These are phyloP conservation scores for Drosophila fuyamai DNA, from an alignment of 1,140 invertebrate species.

Conservation along the genomic window DNA sequence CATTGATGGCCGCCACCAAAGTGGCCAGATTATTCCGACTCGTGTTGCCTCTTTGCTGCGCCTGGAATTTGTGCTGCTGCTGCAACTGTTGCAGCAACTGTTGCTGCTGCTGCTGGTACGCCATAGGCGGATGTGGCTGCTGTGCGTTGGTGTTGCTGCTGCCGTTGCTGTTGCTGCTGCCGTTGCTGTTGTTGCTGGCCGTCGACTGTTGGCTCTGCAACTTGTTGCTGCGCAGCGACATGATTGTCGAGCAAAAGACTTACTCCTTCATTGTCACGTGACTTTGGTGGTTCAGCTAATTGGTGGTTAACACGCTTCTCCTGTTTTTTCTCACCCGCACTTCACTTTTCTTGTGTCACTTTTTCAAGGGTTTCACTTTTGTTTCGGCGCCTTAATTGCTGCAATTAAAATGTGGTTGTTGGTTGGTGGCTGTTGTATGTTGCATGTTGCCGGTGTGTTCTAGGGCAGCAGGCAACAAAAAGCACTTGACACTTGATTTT, in stretches of 20 bases:
- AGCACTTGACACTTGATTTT: constrained; percentile 1
- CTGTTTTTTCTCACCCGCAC: constrained; percentile 34
- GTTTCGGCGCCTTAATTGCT: constrained; percentile 61
- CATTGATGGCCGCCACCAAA: constrained; percentile 79
- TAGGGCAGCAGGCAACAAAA: constrained; percentile 15
- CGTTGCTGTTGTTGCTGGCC: constrained; percentile 48
- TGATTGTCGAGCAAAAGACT: constrained; percentile 18
- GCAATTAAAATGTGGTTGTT: constrained; percentile 67
- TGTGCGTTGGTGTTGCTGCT: constrained; percentile 31
- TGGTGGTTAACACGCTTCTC: constrained; percentile 44
- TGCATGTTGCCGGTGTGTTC: constrained; percentile 26
- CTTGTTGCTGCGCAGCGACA: constrained; percentile 84
- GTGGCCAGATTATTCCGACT: constrained; percentile 82
- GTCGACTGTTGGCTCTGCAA: constrained; percentile 57
- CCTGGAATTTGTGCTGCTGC: constrained; percentile 84
- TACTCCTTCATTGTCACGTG: constrained; percentile 48
- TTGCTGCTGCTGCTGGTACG: constrained; percentile 82
- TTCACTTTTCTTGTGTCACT: constrained; percentile 58
- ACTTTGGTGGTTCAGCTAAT: constrained; percentile 41
- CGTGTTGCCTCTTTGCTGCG: constrained; percentile 67
- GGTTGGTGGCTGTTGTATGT: constrained; percentile 18
- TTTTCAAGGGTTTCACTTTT: constrained; percentile 66
- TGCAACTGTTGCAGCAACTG: constrained; percentile 78
- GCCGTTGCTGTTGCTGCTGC: constrained; percentile 25
- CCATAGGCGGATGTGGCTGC: constrained; percentile 48